These are phyloP conservation scores for Tetropium fuscum DNA, from an alignment of 2,888 invertebrate species.

Conservation along the genomic window DNA sequence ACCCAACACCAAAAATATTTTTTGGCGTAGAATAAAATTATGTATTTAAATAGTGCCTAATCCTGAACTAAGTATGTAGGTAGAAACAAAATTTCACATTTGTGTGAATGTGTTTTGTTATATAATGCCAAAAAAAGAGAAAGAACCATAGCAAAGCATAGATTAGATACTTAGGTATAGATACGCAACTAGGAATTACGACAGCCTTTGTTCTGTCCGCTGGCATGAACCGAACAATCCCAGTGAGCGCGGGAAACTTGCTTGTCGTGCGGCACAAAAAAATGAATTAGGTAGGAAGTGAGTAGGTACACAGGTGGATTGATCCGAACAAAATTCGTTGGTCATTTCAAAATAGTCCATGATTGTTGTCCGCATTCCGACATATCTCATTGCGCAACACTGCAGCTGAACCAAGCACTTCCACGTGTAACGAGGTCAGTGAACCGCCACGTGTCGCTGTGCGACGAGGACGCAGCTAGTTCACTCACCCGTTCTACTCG, in stretches of 20 bases:
- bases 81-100: too few species aligned
- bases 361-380: constrained; percentile 45
- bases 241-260: constrained; percentile 8
- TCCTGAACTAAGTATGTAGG: too few species aligned
- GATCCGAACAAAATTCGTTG: constrained; percentile 19
- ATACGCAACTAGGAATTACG: background rate
- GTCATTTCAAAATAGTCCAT: constrained; percentile 22
- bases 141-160: too few species aligned
- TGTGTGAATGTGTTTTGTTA: too few species aligned
- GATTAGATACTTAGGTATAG: too few species aligned
- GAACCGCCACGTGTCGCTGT: constrained; percentile 58
- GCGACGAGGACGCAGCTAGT: constrained; percentile 48
- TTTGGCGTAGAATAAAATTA: too few species aligned
- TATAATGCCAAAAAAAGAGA: constrained; percentile 1
- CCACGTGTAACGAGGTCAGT: constrained; percentile 54
- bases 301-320: constrained; percentile 10
- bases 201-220: background rate
- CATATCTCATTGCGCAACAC: constrained; percentile 54
- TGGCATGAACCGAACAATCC: background rate
- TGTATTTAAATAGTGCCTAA: too few species aligned
- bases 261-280: constrained; percentile 1
- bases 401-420: constrained; percentile 54
- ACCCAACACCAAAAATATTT: too few species aligned
- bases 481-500: constrained; percentile 28
- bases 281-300: constrained; percentile 6